Evolutionary conservation across 2,888 invertebrate species (phyloP).

Genomic region (Ormyrus labotus): DNA sequence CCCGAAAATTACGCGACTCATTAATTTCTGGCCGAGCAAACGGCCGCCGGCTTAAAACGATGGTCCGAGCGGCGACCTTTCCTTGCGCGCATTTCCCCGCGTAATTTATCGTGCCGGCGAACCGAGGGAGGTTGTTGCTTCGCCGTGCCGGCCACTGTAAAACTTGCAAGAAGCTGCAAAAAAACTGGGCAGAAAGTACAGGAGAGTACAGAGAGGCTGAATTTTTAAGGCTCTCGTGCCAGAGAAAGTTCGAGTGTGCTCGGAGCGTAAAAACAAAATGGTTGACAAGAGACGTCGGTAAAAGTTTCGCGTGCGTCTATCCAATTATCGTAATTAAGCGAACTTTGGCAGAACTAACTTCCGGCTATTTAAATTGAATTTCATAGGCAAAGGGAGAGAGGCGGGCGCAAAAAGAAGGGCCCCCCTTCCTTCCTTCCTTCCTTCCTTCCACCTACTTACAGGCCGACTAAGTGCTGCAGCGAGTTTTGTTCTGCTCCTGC

Average conservation of each 20-base stretch:
- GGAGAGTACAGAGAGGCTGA: too few relatives aligned
- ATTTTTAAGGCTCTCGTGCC: not conserved
- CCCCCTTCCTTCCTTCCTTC: not conserved
- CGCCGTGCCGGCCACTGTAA: not conserved
- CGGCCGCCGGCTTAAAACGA: not conserved
- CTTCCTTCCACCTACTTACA: slow-evolving; percentile 43
- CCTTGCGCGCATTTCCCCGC: slow-evolving; percentile 1
- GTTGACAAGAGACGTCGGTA: not conserved
- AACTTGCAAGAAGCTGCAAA: too few relatives aligned
- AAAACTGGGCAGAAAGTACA: too few relatives aligned
- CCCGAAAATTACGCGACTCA: slow-evolving; percentile 49
- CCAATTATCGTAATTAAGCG: slow-evolving; percentile 56
- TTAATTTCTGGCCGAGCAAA: slow-evolving; percentile 32
- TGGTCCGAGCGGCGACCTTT: slow-evolving; percentile 41
- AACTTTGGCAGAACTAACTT: slow-evolving; percentile 44
- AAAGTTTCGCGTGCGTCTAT: slow-evolving; percentile 40
- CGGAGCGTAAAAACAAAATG: slow-evolving; percentile 3
- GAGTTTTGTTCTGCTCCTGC: slow-evolving; percentile 44
- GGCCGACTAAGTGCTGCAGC: slow-evolving; percentile 11
- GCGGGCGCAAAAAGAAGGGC: slow-evolving; percentile 9
- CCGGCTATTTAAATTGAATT: slow-evolving; percentile 56
- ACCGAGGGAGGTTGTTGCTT: not conserved
- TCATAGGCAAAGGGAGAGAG: slow-evolving; percentile 41
- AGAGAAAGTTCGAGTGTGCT: not conserved
- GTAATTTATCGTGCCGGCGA: not conserved